These are phyloP conservation scores for Trematocara nigrifrons DNA, from an alignment of 2,113 vertebrate genomes.

Conservation along the genomic window DNA sequence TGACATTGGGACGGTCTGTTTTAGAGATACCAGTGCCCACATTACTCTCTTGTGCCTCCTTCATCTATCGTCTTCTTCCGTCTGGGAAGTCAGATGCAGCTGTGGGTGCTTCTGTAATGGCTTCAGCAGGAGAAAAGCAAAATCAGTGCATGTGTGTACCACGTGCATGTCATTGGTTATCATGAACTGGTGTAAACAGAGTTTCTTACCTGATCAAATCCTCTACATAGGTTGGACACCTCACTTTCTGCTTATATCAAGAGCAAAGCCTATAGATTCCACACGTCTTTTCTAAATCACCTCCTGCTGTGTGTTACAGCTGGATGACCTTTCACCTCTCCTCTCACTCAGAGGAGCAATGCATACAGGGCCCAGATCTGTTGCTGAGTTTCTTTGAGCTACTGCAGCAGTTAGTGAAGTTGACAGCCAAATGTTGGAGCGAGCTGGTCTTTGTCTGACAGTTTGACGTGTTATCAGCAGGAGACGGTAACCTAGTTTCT, in stretches of 20 bases:
- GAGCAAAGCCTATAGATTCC: not conserved
- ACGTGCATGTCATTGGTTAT: not conserved
- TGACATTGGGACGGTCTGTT: constrained; percentile 53
- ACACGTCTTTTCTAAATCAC: constrained; percentile 3
- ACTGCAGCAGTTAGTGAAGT: not conserved
- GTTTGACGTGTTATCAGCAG: not conserved
- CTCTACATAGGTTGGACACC: not conserved
- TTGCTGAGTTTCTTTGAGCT: not conserved
- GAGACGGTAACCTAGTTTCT: constrained; percentile 25
- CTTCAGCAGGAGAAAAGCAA: not conserved
- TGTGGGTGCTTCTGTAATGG: constrained; percentile 15
- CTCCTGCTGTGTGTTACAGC: constrained; percentile 34
- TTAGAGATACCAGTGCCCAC: constrained; percentile 32
- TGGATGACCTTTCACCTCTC: constrained; percentile 42
- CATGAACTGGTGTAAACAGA: not conserved
- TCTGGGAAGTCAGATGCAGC: constrained; percentile 31
- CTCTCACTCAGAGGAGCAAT: not conserved
- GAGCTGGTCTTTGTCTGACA: not conserved
- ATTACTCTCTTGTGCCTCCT: not conserved
- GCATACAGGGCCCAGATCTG: not conserved
- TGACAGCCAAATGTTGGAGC: not conserved
- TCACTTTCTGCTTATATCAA: not conserved
- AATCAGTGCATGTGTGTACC: not conserved
- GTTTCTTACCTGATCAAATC: not conserved
- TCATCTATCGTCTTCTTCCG: not conserved